Base-by-base conservation (phyloP, 2,888 invertebrate genomes). In the Cremastinae sp. region DNA sequence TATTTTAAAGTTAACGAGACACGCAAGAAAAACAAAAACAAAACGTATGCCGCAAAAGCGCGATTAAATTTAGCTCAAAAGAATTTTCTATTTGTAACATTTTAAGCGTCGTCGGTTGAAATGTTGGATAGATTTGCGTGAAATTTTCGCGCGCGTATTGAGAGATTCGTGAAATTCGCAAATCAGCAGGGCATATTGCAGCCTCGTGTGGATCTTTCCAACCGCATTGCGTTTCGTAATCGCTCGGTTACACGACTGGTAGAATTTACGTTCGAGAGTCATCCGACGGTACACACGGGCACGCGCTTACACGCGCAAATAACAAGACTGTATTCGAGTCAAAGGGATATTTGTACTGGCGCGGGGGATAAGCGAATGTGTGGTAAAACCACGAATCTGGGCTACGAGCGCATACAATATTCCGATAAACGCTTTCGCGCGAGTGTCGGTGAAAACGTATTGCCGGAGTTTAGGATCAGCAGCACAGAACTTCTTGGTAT, bases 381-480 rank as follows among this genome's bases (percentile, higher is more conserved):
- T 68, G 74, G 41, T 59, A 45, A 62, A 74, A 62, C 68, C 56
- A 45, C 58, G 58, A 69, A 69, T 74, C 69, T 64, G 58, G 68
- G 68, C 45, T 64, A 74, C 74, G 64, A 56, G 43, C 69, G 56
- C 56, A 35, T 74, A 64, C 74, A 51, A 64, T 69, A 74, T 58
- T 66, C 43, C 66, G 28, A 20, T 69, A 56, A 64, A 56, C 20
- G 64, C n/a, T 28, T 28, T 28, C 28, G 28, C 28, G 5, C 2
- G 2, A 62, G 69, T 49, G 61, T 74, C 51, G 8, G 69, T 74
- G 20, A 28, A 64, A 28, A 28, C 28, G 37, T 45, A n/a, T 70
- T 43, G 12, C 14, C 43, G 41, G 49, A 55, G 62, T 55, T 55
- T 56, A 64, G 68, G 58, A 51, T 14, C 41, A 56, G 56, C 53